Conservation (phyloP, 1,140 invertebrate genomes). For the Drosophila fuyamai region DNA sequence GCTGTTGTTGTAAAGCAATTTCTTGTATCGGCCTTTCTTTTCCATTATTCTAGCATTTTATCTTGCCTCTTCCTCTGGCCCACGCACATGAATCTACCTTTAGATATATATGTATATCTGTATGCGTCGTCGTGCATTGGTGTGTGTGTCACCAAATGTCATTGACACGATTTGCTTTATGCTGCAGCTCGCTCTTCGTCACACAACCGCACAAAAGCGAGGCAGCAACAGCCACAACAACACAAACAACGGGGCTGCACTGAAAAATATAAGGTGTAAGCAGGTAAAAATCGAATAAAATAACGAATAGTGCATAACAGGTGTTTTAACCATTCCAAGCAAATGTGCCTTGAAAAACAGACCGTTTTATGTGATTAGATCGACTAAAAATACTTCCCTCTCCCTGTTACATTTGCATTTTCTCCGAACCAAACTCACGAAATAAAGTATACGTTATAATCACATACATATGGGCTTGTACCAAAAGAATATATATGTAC, state of each 20-base stretch:
- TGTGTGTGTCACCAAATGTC: conserved; percentile 77
- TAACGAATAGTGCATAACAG: too few relatives aligned
- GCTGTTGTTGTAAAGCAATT: conserved; percentile 50
- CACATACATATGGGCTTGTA: too few relatives aligned
- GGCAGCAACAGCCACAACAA: conserved; percentile 31
- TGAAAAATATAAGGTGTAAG: conserved; percentile 15
- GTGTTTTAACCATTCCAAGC: too few relatives aligned
- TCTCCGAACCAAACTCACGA: too few relatives aligned
- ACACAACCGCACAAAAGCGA: conserved; percentile 45
- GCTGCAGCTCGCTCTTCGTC: conserved; percentile 58
- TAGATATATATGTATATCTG: not conserved
- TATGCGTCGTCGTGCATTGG: conserved; percentile 14
- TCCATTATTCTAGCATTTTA: conserved; percentile 33
- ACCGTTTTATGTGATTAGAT: too few relatives aligned
- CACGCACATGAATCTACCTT: conserved; percentile 4
- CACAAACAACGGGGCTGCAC: conserved; percentile 12
- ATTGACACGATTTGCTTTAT: conserved; percentile 81
- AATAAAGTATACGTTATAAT: too few relatives aligned
- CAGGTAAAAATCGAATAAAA: not conserved
- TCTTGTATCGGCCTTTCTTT: conserved; percentile 58
- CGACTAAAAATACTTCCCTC: too few relatives aligned
- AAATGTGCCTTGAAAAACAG: too few relatives aligned
- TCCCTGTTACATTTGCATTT: too few relatives aligned
- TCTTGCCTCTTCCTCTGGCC: conserved; percentile 20
- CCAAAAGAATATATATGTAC: too few relatives aligned